phyloP scores from a whole-genome alignment of 1,140 invertebrate species.

The Tetramorium simillimum region DNA sequence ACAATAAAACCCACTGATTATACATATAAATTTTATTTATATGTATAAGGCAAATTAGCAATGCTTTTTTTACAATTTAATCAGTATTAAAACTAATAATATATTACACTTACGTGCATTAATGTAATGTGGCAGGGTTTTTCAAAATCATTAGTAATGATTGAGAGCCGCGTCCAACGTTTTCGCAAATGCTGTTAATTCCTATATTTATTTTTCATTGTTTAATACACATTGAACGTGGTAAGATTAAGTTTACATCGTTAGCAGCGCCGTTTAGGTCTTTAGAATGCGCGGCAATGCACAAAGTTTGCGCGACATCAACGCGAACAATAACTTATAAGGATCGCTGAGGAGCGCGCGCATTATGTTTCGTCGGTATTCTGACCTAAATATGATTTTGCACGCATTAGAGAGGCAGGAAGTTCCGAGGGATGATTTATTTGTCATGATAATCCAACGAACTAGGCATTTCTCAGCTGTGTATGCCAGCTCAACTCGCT shows the following conservation, averaged over 20 bases:
- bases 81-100: neutral
- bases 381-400: slow-evolving; percentile 2
- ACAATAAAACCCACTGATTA: neutral
- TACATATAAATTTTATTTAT: neutral
- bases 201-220: neutral
- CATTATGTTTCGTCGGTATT: slow-evolving; percentile 4
- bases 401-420: slow-evolving; percentile 1
- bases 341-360: neutral
- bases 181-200: neutral
- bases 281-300: neutral
- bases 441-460: slow-evolving; percentile 22
- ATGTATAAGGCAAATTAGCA: too few species aligned
- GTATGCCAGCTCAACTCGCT: neutral
- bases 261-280: too few species aligned
- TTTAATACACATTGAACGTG: neutral
- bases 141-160: slow-evolving; percentile 24
- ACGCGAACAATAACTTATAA: slow-evolving; percentile 4
- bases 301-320: neutral
- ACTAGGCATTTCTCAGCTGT: slow-evolving; percentile 10
- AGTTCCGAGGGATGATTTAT: slow-evolving; percentile 25
- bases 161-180: neutral
- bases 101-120: neutral
- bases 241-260: neutral
- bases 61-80: neutral
- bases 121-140: neutral